Evolutionary conservation across 1,140 invertebrate genomes (phyloP).

Genomic region (Penaeus chinensis): DNA sequence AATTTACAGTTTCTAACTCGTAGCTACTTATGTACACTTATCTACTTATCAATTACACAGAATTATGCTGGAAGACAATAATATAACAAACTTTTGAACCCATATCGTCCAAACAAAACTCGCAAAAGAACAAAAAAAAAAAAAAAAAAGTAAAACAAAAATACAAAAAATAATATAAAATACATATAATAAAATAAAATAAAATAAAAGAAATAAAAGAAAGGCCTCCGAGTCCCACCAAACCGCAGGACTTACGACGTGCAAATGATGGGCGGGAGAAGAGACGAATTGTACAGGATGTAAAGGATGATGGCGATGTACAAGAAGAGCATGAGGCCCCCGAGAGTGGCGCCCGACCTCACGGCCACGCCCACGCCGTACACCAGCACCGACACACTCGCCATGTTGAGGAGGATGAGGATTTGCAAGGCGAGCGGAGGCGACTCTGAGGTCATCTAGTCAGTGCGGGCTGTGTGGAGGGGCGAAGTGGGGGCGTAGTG

Average conservation of each 20-base stretch:
- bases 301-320: conserved; percentile 51
- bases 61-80: no score
- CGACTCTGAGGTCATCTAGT: background rate
- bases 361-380: conserved; percentile 52
- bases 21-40: no score
- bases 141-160: no score
- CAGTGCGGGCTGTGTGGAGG: background rate
- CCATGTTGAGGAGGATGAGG: conserved; percentile 44
- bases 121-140: no score
- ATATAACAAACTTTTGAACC: no score
- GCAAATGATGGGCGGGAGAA: conserved; percentile 46
- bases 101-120: no score
- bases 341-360: conserved; percentile 34
- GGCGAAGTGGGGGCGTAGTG: background rate
- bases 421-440: background rate
- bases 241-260: conserved; percentile 33
- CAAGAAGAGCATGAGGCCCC: conserved; percentile 48
- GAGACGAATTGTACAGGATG: conserved; percentile 52
- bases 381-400: conserved; percentile 46
- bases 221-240: background rate
- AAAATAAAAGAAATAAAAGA: background rate
- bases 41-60: no score
- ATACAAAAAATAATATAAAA: no score
- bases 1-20: no score
- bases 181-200: no score